A percentile compares a stretch with the other conserved stretches of the same genome.
Evolutionary conservation across 2,113 vertebrate species (phyloP).

Genomic region (Muntiacus reevesi): DNA sequence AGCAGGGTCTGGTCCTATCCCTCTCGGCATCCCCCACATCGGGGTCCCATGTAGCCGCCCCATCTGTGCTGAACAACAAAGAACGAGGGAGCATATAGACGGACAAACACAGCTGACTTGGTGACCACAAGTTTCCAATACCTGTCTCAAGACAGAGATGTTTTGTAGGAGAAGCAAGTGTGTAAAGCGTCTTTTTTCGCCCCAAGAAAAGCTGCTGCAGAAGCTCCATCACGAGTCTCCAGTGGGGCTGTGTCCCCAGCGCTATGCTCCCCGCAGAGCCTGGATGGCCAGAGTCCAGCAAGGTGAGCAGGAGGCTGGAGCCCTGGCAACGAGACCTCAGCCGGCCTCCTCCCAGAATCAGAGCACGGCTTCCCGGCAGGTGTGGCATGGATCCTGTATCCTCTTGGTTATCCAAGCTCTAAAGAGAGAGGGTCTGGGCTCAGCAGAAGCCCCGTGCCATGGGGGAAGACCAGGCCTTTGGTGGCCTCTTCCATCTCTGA

Average conservation of each 20-base stretch:
- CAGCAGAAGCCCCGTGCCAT: not conserved
- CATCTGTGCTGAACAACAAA: not conserved
- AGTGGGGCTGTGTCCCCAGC: fast-evolving
- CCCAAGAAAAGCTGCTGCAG: not conserved
- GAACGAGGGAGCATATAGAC: not conserved
- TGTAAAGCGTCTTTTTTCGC: not conserved
- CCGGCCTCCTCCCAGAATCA: not conserved
- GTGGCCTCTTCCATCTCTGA: not conserved
- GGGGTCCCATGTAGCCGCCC: fast-evolving
- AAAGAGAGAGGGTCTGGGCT: not conserved
- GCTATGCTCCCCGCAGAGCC: not conserved
- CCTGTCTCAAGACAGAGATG: not conserved
- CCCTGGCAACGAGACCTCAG: not conserved
- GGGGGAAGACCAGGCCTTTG: not conserved
- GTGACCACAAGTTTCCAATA: not conserved
- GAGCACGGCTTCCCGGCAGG: not conserved
- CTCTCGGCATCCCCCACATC: fast-evolving
- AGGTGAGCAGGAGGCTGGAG: too few relatives aligned
- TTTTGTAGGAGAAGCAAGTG: not conserved
- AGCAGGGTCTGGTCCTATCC: not conserved
- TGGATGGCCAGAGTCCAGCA: not conserved
- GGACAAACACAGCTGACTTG: not conserved
- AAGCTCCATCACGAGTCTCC: not conserved
- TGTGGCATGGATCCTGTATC: fast-evolving
- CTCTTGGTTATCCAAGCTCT: not conserved